These are phyloP conservation scores for Diachrysia chrysitis DNA, from an alignment of 2,888 invertebrate genomes.

Conservation along the genomic window DNA sequence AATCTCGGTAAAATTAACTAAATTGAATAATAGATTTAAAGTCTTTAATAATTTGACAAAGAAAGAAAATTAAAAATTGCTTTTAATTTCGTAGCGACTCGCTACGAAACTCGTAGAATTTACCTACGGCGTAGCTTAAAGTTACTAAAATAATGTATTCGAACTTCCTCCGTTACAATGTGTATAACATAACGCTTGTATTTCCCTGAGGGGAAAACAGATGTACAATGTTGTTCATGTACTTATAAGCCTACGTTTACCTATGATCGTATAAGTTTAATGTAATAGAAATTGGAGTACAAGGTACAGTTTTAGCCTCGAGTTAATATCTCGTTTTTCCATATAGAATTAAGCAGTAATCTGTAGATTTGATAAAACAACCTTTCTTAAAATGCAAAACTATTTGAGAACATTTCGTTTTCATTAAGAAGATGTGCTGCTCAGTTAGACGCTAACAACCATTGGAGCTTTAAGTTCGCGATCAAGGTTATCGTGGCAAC, in stretches of 20 bases:
- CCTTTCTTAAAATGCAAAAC: too few species aligned
- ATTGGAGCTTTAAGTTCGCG: too few species aligned
- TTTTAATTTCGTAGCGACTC: background rate
- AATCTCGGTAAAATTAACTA: too few species aligned
- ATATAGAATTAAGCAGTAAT: too few species aligned
- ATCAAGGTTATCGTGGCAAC: too few species aligned
- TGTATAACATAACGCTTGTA: slow-evolving; percentile 7
- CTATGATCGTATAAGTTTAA: background rate
- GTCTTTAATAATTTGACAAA: background rate
- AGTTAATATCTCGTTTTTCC: too few species aligned
- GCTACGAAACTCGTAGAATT: slow-evolving; percentile 26
- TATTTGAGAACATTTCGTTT: too few species aligned
- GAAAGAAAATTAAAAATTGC: background rate
- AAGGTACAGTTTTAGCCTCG: background rate
- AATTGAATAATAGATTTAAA: too few species aligned
- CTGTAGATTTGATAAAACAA: too few species aligned
- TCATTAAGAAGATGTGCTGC: too few species aligned
- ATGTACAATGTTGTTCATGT: background rate
- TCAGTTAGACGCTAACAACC: too few species aligned
- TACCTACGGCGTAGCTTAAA: slow-evolving; percentile 33
- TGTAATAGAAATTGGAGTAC: background rate
- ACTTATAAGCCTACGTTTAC: background rate
- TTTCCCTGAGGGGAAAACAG: slow-evolving; percentile 3
- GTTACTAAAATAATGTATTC: slow-evolving; percentile 14
- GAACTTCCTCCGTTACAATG: slow-evolving; percentile 2